phyloP scores from a whole-genome alignment of 2,797 vertebrate species.

The Leptodactylus fallax region DNA sequence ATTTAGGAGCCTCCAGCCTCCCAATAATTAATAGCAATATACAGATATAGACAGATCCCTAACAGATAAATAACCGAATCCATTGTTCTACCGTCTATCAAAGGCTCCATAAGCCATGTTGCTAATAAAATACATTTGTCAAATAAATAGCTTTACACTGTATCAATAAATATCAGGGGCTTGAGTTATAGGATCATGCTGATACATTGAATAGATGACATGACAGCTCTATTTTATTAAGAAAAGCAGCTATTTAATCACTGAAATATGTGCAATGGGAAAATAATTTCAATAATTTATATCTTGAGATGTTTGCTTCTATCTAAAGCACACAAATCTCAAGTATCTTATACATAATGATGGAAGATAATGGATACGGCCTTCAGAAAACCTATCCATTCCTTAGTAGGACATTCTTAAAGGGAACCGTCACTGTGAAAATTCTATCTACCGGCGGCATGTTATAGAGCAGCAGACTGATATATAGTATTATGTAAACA shows the following conservation, averaged over 20 bases:
- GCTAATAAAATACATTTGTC: constrained; percentile 17
- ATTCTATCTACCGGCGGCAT: no score
- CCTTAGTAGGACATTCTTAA: not conserved
- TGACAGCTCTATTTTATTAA: constrained; percentile 8
- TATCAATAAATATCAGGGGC: constrained; percentile 13
- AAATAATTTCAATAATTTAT: constrained; percentile 21
- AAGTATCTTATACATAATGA: not conserved
- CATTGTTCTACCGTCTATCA: not conserved
- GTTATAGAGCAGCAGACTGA: no score
- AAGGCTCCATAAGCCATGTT: not conserved
- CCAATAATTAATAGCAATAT: not conserved
- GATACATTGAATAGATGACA: not conserved
- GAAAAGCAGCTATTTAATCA: constrained; percentile 9
- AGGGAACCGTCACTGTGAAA: no score
- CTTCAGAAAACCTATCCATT: not conserved
- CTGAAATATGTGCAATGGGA: not conserved
- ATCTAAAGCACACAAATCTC: not conserved
- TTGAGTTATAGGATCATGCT: not conserved
- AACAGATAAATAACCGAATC: not conserved
- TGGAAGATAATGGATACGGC: not conserved
- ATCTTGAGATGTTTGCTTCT: not conserved
- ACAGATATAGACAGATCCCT: not conserved
- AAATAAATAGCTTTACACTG: constrained; percentile 6
- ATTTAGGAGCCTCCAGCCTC: not conserved
- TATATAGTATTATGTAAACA: no score